Evolutionary conservation across 23 tunicate species (phyloP).

Genomic region (Aplidium turbinatum): DNA sequence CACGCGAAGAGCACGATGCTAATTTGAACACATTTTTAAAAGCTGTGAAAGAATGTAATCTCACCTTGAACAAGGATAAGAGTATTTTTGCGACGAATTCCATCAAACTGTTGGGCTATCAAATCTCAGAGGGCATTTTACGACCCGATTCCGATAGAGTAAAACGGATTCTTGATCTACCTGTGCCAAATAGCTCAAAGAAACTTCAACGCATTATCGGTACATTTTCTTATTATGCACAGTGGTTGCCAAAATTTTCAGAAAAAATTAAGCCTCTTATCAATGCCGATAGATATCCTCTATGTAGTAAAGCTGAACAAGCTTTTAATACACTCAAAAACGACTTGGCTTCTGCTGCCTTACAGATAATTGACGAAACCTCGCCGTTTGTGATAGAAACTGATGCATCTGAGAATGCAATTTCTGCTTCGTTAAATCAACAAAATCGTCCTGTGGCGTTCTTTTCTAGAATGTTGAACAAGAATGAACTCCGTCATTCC

Average conservation of each 20-base stretch:
- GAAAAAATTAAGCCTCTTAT: constrained; percentile 17
- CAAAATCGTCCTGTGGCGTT: constrained; percentile 32
- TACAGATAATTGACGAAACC: constrained; percentile 11
- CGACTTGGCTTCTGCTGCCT: not conserved
- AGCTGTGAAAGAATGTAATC: constrained; percentile 9
- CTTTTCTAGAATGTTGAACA: constrained; percentile 21
- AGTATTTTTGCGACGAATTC: constrained; percentile 2
- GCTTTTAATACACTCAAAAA: constrained; percentile 6
- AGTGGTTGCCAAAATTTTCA: constrained; percentile 29
- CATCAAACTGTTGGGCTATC: not conserved
- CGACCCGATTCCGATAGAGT: constrained; percentile 12
- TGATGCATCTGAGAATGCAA: constrained; percentile 44
- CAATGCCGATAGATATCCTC: not conserved
- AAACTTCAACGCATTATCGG: constrained; percentile 16
- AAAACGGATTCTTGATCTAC: constrained; percentile 13
- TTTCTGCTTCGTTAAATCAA: constrained; percentile 36
- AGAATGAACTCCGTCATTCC: constrained; percentile 18
- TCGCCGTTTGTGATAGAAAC: constrained; percentile 18
- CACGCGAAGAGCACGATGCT: constrained; percentile 14
- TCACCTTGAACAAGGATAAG: constrained; percentile 5
- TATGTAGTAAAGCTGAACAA: not conserved
- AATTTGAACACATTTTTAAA: not conserved
- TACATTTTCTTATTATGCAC: constrained; percentile 21
- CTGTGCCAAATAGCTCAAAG: not conserved
- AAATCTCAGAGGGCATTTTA: not conserved